Conservation (phyloP, 2,113 vertebrate genomes). For the Protobothrops mucrosquamatus region DNA sequence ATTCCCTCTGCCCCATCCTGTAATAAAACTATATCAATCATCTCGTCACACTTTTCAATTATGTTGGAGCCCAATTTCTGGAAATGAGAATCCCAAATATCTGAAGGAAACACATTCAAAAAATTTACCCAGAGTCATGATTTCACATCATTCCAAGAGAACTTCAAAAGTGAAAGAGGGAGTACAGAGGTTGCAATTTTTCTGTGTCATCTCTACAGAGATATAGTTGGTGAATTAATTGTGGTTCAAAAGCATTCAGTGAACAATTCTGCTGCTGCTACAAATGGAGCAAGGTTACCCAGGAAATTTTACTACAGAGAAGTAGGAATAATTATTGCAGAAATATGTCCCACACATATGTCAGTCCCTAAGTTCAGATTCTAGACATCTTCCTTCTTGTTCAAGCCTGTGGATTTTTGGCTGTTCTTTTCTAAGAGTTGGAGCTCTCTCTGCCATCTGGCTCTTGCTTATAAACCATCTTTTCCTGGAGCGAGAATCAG, state of each 20-base stretch:
- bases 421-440: neutral
- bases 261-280: neutral
- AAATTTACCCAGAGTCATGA: neutral
- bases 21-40: neutral
- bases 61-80: neutral
- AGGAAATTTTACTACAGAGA: neutral
- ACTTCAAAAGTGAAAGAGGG: neutral
- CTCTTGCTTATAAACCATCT: neutral
- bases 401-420: neutral
- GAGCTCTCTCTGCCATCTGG: neutral
- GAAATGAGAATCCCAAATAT: neutral
- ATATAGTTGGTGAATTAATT: neutral
- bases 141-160: neutral
- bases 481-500: neutral
- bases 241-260: neutral
- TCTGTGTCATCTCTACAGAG: neutral
- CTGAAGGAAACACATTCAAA: neutral
- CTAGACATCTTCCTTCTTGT: neutral
- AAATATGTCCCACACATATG: neutral
- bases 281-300: neutral
- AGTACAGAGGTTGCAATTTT: neutral
- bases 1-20: neutral
- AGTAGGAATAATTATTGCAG: neutral
- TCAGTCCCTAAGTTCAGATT: neutral
- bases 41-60: neutral